Evolutionary conservation across 2,113 vertebrate genomes (phyloP).

Genomic region (Thunnus thynnus): DNA sequence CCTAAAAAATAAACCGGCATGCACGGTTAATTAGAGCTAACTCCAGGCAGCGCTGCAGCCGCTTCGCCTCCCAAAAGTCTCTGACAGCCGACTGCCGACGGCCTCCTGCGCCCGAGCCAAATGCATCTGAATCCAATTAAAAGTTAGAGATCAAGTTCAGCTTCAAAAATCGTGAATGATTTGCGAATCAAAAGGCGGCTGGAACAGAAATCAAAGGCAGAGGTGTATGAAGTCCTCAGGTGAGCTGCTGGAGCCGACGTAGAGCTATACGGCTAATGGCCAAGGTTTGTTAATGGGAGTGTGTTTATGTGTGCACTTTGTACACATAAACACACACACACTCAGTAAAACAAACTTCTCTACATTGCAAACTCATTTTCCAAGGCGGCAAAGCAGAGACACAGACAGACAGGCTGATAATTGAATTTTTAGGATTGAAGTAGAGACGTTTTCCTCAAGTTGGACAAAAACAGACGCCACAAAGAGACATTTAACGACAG

Average conservation of each 20-base stretch:
- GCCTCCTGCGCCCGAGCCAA: not conserved
- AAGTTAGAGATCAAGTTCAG: conserved; percentile 47
- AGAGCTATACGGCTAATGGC: conserved; percentile 1
- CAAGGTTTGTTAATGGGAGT: conserved; percentile 13
- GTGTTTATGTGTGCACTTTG: not conserved
- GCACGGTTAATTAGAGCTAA: conserved; percentile 43
- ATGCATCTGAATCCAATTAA: conserved; percentile 58
- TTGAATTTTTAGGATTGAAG: too few relatives aligned
- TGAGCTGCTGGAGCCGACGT: conserved; percentile 38
- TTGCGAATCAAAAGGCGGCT: conserved; percentile 42
- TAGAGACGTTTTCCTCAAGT: too few relatives aligned
- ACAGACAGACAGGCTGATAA: too few relatives aligned
- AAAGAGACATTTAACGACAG: too few relatives aligned
- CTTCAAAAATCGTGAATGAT: conserved; percentile 28
- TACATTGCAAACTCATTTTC: too few relatives aligned
- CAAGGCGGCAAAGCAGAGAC: too few relatives aligned
- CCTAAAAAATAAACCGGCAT: conserved; percentile 10
- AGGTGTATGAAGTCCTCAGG: conserved; percentile 57
- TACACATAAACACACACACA: not conserved
- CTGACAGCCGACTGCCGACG: conserved; percentile 35
- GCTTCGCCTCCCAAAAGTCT: conserved; percentile 46
- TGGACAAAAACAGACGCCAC: too few relatives aligned
- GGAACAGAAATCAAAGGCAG: conserved; percentile 59
- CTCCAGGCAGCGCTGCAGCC: conserved; percentile 50
- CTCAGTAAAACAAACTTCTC: too few relatives aligned